Evolutionary conservation across 2,797 vertebrate genomes (phyloP).

Genomic region (Scomberomorus guttatus): DNA sequence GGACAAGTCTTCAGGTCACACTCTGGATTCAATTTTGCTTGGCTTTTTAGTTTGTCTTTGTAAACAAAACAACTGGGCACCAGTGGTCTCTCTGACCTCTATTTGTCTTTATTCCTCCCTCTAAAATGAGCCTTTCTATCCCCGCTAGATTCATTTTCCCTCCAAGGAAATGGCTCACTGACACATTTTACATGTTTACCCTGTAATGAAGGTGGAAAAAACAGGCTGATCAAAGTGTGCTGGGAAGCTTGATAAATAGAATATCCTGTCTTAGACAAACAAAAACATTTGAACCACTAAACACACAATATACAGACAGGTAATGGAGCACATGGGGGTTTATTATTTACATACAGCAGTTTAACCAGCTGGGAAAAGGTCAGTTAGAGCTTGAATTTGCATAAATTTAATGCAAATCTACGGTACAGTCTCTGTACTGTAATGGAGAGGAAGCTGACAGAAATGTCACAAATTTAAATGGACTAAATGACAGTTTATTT

Average conservation of each 20-base stretch:
- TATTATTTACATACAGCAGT: neutral
- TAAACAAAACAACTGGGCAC: constrained; percentile 35
- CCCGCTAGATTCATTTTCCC: constrained; percentile 21
- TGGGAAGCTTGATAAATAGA: constrained; percentile 28
- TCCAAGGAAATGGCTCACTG: constrained; percentile 35
- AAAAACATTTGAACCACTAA: neutral
- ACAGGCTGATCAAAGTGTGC: constrained; percentile 19
- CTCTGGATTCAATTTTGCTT: constrained; percentile 40
- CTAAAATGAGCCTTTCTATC: constrained; percentile 37
- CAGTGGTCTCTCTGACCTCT: constrained; percentile 53
- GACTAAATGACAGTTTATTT: constrained; percentile 21
- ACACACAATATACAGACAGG: neutral
- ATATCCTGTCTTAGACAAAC: constrained; percentile 6
- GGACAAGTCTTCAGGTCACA: constrained; percentile 38
- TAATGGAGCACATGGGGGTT: neutral
- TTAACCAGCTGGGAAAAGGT: neutral
- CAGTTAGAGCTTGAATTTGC: neutral
- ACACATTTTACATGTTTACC: constrained; percentile 51
- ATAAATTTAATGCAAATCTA: constrained; percentile 8
- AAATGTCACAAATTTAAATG: neutral
- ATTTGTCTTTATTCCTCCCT: constrained; percentile 37
- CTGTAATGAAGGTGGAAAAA: constrained; percentile 31
- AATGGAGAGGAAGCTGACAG: neutral
- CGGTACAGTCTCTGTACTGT: constrained; percentile 3
- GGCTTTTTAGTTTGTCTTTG: constrained; percentile 45